A percentile compares a stretch with the other conserved stretches of the same genome.
phyloP scores from a whole-genome alignment of 2,113 vertebrate species.

The Cavia porcellus region DNA sequence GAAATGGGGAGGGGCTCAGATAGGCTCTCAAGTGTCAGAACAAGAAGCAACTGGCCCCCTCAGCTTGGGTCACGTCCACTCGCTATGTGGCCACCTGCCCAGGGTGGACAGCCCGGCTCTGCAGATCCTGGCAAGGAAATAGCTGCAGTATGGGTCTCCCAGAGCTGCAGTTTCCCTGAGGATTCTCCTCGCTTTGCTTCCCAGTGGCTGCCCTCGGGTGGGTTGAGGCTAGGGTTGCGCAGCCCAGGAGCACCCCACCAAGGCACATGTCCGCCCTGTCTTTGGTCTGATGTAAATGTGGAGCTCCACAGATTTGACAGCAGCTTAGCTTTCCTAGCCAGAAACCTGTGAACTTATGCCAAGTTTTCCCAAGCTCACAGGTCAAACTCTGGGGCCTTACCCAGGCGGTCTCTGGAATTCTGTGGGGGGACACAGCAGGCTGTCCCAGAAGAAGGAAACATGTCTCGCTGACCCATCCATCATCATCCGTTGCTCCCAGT shows the following conservation, averaged over 20 bases:
- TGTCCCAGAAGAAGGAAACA: neutral
- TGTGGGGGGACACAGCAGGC: neutral
- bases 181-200: neutral
- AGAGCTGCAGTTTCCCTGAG: neutral
- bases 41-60: neutral
- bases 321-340: constrained; percentile 4
- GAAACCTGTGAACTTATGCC: constrained; percentile 37
- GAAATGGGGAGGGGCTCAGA: neutral
- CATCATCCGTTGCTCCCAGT: neutral
- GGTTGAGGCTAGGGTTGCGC: neutral
- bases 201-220: neutral
- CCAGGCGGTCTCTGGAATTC: constrained; percentile 16
- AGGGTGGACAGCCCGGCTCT: neutral
- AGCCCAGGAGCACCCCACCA: neutral
- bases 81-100: neutral
- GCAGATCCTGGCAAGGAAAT: neutral
- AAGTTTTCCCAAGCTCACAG: constrained; percentile 11
- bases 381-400: constrained; percentile 2
- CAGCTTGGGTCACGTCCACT: neutral
- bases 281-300: constrained; percentile 41
- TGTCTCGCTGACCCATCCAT: neutral
- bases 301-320: constrained; percentile 32
- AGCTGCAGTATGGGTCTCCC: neutral
- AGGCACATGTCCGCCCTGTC: neutral
- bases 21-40: neutral